Base-by-base conservation (phyloP, 2,797 vertebrate species). In the Synaphobranchus kaupii region DNA sequence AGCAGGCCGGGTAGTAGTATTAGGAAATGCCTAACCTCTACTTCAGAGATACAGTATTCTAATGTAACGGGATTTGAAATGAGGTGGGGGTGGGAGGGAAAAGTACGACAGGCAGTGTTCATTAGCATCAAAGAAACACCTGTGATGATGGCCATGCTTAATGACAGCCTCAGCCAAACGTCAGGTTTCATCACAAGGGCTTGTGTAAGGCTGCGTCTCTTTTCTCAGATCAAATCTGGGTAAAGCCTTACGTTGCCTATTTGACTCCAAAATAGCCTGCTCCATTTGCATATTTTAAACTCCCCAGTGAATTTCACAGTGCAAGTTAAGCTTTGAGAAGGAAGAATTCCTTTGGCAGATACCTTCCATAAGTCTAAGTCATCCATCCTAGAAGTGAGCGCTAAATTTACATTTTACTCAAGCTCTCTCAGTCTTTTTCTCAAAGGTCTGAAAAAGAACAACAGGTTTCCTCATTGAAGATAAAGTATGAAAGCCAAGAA, bases 231-330 rank as follows among this genome's bases (percentile, higher is more conserved):
- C 76, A 81, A 31, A 86, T 81, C 76, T 47, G n/a, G 20, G 39
- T 31, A 63, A 63, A 48, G 56, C 85, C 25, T 34, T 25, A 47
- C 48, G 13, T 83, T 71, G 44, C 80, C 63, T 71, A 28, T 82
- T 71, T 31, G 63, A 39, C 63, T 83, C 60, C 81, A 44, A 34
- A 68, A 50, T 83, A 83, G 52, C 66, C 52, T 58, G 22, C 22
- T 50, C 78, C 39, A 87, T 89, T 88, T 88, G 88, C 85, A 90
- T 89, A 87, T 90, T 90, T 88, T 83, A 85, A 81, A 89, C 71
- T 87, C 85, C 78, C 87, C 84, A 84, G 56, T 68, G 81, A 78
- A 89, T 90, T 90, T 84, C 88, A 88, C 83, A 88, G 84, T 84
- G 86, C 85, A 89, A 52, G 47, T 63, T 80, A 50, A 83, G 86